Percentiles rank a stretch among this genome's conserved stretches.
Evolutionary conservation across 2,797 vertebrate species (phyloP).

Genomic region (Chaetophractus vellerosus): DNA sequence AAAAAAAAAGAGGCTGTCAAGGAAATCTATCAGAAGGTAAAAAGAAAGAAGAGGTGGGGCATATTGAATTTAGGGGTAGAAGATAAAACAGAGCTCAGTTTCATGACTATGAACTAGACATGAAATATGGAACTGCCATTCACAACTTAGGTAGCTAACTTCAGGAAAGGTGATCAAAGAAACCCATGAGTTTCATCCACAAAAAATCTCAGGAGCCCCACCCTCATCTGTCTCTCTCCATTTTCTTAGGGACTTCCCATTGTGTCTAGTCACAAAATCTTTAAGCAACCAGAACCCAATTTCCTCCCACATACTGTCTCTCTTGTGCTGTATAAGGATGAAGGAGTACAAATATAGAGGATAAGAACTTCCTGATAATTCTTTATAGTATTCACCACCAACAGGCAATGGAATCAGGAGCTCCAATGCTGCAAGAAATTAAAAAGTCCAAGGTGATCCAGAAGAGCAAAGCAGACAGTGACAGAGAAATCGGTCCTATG

Average conservation of each 20-base stretch:
- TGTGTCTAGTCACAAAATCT: slow-evolving; percentile 47
- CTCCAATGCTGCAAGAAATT: background rate
- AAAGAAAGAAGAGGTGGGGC: background rate
- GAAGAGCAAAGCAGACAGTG: slow-evolving; percentile 1
- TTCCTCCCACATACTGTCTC: background rate
- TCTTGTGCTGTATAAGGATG: slow-evolving; percentile 9
- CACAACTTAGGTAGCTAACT: background rate
- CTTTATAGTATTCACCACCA: slow-evolving; percentile 25
- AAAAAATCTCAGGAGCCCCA: background rate
- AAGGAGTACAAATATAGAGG: background rate
- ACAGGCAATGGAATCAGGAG: background rate
- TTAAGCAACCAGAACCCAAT: slow-evolving; percentile 39
- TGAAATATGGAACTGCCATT: background rate
- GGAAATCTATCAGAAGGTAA: slow-evolving; percentile 18
- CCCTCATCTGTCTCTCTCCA: background rate
- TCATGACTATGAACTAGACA: background rate
- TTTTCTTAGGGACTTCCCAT: background rate
- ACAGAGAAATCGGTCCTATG: background rate
- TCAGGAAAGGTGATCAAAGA: background rate
- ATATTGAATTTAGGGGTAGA: background rate
- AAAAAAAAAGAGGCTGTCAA: slow-evolving; percentile 4
- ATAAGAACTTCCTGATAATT: slow-evolving; percentile 27
- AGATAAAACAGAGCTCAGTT: slow-evolving; percentile 13
- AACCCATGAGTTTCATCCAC: background rate
- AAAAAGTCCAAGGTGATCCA: slow-evolving; percentile 42